Percentiles rank a stretch among this genome's conserved stretches.
Conservation (phyloP, 92 coral and sea anemone genomes). For the Epizoanthus illoricatus region DNA sequence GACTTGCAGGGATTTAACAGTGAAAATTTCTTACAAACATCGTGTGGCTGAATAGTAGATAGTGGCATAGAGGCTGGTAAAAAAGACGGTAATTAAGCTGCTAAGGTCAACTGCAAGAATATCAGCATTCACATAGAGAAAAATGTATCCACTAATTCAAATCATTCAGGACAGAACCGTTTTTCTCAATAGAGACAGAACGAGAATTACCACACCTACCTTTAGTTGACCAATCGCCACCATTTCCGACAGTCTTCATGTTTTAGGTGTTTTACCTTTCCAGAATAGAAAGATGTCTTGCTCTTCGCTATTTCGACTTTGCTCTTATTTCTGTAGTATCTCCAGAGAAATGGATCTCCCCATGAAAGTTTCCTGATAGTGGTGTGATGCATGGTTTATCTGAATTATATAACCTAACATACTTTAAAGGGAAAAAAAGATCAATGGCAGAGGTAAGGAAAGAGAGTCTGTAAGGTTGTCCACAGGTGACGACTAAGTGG, state of each 20-base stretch:
- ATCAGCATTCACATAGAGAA: not conserved
- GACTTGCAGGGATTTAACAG: not conserved
- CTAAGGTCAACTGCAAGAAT: not conserved
- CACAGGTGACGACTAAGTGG: not conserved
- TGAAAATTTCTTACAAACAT: not conserved
- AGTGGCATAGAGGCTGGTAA: not conserved
- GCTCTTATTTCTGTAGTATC: not conserved
- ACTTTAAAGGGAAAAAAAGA: not conserved
- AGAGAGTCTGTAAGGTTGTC: not conserved
- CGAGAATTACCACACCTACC: not conserved
- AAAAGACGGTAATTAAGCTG: not conserved
- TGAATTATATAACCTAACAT: slow-evolving; percentile 16
- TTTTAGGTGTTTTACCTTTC: not conserved
- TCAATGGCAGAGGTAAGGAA: not conserved
- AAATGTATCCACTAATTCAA: not conserved
- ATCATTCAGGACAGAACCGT: not conserved
- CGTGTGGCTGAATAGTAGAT: not conserved
- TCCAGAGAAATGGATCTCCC: slow-evolving; percentile 31
- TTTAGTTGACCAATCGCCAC: not conserved
- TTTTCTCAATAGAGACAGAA: not conserved
- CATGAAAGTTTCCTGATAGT: slow-evolving; percentile 38
- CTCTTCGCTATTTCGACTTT: slow-evolving; percentile 17
- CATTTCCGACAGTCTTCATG: slow-evolving; percentile 9
- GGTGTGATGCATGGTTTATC: slow-evolving; percentile 41
- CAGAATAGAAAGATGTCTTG: not conserved